A percentile compares a stretch with the other conserved stretches of the same genome.
These are phyloP conservation scores for Spilogale gracilis DNA, from an alignment of 2,113 vertebrate genomes.

Conservation along the genomic window DNA sequence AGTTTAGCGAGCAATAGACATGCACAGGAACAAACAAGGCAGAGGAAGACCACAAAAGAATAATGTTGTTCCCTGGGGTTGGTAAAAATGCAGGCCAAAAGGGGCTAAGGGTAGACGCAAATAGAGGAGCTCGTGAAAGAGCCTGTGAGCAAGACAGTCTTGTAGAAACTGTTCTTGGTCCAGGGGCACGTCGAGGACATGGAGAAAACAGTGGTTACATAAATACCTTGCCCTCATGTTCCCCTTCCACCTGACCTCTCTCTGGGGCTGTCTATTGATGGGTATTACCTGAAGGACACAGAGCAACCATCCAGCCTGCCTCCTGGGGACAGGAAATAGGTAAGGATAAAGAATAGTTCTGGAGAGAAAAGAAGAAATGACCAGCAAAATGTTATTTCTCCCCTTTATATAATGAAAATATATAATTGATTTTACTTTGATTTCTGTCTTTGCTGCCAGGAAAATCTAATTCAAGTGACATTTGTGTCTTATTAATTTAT, in stretches of 20 bases:
- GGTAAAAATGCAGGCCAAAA: not conserved
- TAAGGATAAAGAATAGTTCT: not conserved
- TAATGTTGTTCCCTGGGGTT: not conserved
- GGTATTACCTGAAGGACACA: not conserved
- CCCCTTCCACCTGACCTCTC: not conserved
- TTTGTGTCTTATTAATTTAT: not conserved
- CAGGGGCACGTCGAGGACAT: not conserved
- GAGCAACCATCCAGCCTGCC: accelerated
- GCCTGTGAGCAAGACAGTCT: accelerated
- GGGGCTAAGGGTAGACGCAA: no score
- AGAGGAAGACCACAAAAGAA: not conserved
- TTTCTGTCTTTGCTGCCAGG: not conserved
- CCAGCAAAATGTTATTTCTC: not conserved
- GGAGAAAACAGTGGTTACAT: not conserved
- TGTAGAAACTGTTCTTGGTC: not conserved
- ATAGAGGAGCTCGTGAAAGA: not conserved
- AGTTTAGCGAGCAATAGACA: not conserved
- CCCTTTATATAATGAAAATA: slow-evolving; percentile 8
- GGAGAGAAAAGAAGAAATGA: not conserved
- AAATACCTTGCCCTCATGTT: not conserved
- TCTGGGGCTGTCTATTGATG: accelerated
- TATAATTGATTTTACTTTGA: slow-evolving; percentile 39
- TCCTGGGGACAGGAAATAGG: not conserved
- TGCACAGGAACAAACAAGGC: not conserved
- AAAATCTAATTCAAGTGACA: not conserved